Percentiles rank a stretch among this genome's conserved stretches.
These are phyloP conservation scores for Catamblyrhynchus diadema DNA, from an alignment of 2,797 vertebrate species.

Conservation along the genomic window DNA sequence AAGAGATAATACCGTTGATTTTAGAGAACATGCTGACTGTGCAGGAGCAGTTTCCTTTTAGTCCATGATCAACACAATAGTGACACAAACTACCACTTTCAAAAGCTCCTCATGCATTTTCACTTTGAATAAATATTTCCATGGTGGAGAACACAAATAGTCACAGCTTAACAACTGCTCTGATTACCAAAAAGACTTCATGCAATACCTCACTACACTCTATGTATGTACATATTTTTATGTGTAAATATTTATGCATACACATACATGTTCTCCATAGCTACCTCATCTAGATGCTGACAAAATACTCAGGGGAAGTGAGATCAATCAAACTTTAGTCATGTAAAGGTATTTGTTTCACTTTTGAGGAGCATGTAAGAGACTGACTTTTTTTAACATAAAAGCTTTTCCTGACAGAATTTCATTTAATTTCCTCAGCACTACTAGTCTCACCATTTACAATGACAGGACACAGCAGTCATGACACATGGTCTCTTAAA, in stretches of 20 bases:
- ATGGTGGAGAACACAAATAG: neutral
- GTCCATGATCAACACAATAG: neutral
- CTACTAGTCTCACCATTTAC: neutral
- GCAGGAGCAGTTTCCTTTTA: neutral
- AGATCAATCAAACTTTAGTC: neutral
- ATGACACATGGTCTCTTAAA: neutral
- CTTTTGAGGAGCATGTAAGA: neutral
- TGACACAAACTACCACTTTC: neutral
- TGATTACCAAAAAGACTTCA: neutral
- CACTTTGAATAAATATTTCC: constrained; percentile 35
- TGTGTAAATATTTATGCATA: neutral
- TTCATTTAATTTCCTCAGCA: constrained; percentile 2
- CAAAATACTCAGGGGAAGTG: constrained; percentile 1
- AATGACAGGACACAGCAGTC: constrained; percentile 15
- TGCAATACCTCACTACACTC: neutral
- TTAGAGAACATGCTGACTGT: neutral
- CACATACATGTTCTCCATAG: neutral
- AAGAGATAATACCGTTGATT: neutral
- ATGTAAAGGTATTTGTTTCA: neutral
- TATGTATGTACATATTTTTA: too few relatives aligned
- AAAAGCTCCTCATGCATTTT: neutral
- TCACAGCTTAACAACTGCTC: neutral
- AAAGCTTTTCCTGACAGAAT: neutral
- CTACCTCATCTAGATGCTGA: neutral
- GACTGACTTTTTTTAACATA: neutral